Evolutionary conservation across 1,140 invertebrate species (phyloP), one percentile per base, ranked within the genome.

Genomic region (Calliopsis andreniformis): DNA sequence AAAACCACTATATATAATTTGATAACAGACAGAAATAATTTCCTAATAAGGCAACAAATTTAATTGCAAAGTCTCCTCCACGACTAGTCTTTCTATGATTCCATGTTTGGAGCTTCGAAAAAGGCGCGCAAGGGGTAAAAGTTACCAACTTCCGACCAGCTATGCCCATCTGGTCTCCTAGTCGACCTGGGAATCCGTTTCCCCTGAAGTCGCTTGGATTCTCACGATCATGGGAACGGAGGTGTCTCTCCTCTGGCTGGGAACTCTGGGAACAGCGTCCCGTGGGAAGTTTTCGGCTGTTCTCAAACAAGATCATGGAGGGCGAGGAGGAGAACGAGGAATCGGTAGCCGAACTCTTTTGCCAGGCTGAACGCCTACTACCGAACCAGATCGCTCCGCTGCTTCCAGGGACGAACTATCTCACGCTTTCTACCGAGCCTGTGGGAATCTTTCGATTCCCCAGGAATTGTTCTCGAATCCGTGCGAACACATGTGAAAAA

Each of bases 151-250:
- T 6, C 16, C 45, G n/a, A 87, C 86, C 84, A 81, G 45, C 86
- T 87, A 16, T 7, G 30, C 18, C 43, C 7, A 49, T 73, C 82
- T 91, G 83, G 55, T 87, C 87, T 88, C 89, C 89, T 90, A 87
- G 83, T 91, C 87, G 75, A 81, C 81, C 89, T 89, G 89, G 88
- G 89, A 91, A 90, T 90, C 85, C 66, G 81, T 90, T 90, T 91
- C 88, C 89, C 89, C 88, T 83, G 88, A 88, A 91, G 89, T 88
- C 87, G 86, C 79, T 70, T 86, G 87, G 81, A 90, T 91, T 91
- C 89, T 88, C 89, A 90, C 89, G 88, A 86, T 82, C 84, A 81
- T 79, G 67, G 69, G 64, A 71, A 80, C 18, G 20, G 32, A 16
- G 10, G 25, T n/a, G n/a, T 55, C 32, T n/a, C 53, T 49, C n/a